phyloP scores from a whole-genome alignment of 2,113 vertebrate genomes.

The Pseudopipra pipra region DNA sequence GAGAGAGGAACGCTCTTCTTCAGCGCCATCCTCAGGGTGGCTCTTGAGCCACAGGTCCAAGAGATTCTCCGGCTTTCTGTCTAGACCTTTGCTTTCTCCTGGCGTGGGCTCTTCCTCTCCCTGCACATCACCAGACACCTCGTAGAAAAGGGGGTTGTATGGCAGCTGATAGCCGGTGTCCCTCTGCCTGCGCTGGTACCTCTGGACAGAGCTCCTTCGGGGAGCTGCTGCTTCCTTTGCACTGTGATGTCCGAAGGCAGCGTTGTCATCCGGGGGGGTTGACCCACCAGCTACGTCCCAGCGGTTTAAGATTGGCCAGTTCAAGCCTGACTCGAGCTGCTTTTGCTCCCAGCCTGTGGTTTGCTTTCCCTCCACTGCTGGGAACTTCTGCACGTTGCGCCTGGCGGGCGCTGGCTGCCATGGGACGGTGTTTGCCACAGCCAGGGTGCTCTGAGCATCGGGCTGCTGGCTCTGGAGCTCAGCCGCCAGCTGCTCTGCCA shows the following conservation, averaged over 20 bases:
- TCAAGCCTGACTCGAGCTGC: background rate
- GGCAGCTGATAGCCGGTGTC: background rate
- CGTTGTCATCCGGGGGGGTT: background rate
- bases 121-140: background rate
- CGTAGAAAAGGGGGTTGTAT: background rate
- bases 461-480: background rate
- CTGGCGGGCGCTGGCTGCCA: background rate
- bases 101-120: background rate
- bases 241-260: background rate
- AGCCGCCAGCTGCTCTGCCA: background rate
- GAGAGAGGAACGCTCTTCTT: background rate
- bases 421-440: background rate
- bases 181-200: background rate
- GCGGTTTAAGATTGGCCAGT: background rate
- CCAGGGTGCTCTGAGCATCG: background rate
- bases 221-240: too few relatives aligned
- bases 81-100: background rate
- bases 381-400: background rate
- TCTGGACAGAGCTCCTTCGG: too few relatives aligned
- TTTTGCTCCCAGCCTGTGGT: background rate
- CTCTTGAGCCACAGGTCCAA: background rate
- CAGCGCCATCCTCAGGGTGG: background rate
- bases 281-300: background rate
- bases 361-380: background rate
- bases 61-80: background rate